A percentile compares a stretch with the other conserved stretches of the same genome.
Evolutionary conservation across 2,888 invertebrate species (phyloP).

Genomic region (Diarsia rubi): DNA sequence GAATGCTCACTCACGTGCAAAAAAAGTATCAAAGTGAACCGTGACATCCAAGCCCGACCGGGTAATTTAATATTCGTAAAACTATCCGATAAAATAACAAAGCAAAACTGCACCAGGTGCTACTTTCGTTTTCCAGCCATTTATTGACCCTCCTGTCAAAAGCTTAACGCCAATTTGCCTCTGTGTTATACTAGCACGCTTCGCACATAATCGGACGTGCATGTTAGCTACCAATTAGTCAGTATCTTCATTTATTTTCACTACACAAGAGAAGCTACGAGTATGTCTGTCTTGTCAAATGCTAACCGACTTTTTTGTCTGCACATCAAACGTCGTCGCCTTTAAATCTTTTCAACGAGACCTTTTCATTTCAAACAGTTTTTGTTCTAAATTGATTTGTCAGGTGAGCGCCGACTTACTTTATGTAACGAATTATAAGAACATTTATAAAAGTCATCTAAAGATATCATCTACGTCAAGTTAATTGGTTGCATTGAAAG

Average conservation of each 20-base stretch:
- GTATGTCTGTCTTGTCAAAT: constrained; percentile 72
- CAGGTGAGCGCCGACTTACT: constrained; percentile 7
- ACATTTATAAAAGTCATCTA: constrained; percentile 25
- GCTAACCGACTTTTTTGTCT: constrained; percentile 68
- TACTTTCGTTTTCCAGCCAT: constrained; percentile 71
- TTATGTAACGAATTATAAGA: constrained; percentile 10
- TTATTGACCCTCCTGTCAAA: constrained; percentile 72
- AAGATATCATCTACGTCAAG: constrained; percentile 16
- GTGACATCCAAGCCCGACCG: constrained; percentile 55
- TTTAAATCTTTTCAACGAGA: constrained; percentile 52
- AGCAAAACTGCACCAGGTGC: constrained; percentile 58
- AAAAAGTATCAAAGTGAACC: constrained; percentile 60
- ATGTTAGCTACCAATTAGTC: constrained; percentile 76
- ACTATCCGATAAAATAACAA: constrained; percentile 64
- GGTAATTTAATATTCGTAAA: constrained; percentile 67
- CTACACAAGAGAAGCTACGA: constrained; percentile 54
- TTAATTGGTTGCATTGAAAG: constrained; percentile 37
- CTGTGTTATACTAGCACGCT: constrained; percentile 70
- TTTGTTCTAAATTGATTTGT: constrained; percentile 52
- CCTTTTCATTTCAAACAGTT: constrained; percentile 39
- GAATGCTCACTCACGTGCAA: constrained; percentile 46
- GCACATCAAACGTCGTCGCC: constrained; percentile 64
- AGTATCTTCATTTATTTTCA: constrained; percentile 72
- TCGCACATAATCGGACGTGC: constrained; percentile 65
- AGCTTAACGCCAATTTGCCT: constrained; percentile 73